Conservation (phyloP, 2,888 invertebrate genomes). For the Hydraecia micacea region DNA sequence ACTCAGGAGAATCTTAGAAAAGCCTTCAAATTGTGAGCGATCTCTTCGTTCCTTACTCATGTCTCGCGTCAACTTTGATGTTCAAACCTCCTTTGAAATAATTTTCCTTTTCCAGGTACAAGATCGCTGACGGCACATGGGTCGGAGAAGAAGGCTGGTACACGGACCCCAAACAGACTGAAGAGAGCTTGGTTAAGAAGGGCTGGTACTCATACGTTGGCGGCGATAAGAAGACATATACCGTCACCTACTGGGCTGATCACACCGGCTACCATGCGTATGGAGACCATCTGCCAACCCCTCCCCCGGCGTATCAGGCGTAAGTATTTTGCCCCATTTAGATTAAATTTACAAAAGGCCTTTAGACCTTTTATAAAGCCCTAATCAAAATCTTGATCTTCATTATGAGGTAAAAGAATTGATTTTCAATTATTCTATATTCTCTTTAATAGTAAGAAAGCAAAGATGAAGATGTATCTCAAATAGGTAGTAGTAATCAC, state of each 20-base stretch:
- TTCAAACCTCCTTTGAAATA: neutral
- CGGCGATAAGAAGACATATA: constrained; percentile 84
- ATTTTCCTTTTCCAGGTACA: constrained; percentile 75
- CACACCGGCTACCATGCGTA: constrained; percentile 85
- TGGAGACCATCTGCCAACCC: constrained; percentile 86
- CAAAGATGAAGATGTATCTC: neutral
- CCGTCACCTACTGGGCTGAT: constrained; percentile 87
- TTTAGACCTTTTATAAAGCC: neutral
- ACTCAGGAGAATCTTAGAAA: neutral
- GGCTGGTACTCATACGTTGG: constrained; percentile 87
- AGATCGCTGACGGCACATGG: constrained; percentile 85
- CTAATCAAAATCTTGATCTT: neutral
- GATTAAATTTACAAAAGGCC: neutral
- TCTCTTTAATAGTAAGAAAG: neutral
- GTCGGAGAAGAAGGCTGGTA: constrained; percentile 86
- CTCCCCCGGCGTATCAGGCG: constrained; percentile 83
- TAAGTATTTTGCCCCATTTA: constrained; percentile 73
- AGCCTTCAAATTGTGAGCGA: neutral
- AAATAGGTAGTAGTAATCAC: neutral
- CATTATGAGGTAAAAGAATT: neutral
- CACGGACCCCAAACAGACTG: constrained; percentile 77
- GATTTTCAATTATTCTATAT: neutral
- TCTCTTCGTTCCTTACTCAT: neutral
- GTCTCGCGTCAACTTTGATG: neutral
- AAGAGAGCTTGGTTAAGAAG: constrained; percentile 86